Percentiles rank a stretch among this genome's conserved stretches.
Evolutionary conservation across 2,888 invertebrate genomes (phyloP).

Genomic region (Xylota sylvarum): DNA sequence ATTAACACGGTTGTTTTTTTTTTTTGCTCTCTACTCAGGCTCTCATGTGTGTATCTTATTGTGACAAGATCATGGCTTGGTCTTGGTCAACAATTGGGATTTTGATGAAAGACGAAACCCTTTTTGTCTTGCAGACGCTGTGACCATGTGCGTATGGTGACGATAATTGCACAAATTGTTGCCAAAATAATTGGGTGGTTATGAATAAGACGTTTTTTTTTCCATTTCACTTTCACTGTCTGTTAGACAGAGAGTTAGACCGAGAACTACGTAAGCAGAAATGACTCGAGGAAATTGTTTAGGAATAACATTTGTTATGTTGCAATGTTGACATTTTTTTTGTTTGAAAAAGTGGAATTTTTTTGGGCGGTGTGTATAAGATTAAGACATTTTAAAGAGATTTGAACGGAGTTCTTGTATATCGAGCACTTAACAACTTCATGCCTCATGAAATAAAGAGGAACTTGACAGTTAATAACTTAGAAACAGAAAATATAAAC

Average conservation of each 20-base stretch:
- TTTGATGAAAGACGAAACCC: constrained; percentile 11
- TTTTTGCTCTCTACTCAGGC: background rate
- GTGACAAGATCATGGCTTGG: constrained; percentile 37
- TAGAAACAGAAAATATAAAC: too few species aligned
- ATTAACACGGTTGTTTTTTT: constrained; percentile 38
- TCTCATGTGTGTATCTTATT: constrained; percentile 13
- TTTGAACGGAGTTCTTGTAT: too few species aligned
- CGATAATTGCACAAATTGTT: constrained; percentile 67
- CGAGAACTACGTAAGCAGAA: constrained; percentile 22
- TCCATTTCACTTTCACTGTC: constrained; percentile 57
- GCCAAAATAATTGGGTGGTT: constrained; percentile 58
- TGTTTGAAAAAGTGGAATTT: background rate
- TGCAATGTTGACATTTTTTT: constrained; percentile 30
- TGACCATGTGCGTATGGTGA: constrained; percentile 35
- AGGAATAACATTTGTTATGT: constrained; percentile 9
- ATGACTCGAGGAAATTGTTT: constrained; percentile 19
- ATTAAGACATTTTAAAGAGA: too few species aligned
- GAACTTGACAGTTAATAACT: too few species aligned
- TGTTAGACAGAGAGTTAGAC: constrained; percentile 10
- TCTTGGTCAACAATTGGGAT: constrained; percentile 15
- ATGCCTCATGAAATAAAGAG: too few species aligned
- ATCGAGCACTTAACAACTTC: too few species aligned
- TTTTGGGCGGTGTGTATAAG: background rate
- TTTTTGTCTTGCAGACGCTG: constrained; percentile 16
- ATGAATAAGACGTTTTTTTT: constrained; percentile 29